Evolutionary conservation across 2,888 invertebrate genomes (phyloP).

Genomic region (Smittia sp.): DNA sequence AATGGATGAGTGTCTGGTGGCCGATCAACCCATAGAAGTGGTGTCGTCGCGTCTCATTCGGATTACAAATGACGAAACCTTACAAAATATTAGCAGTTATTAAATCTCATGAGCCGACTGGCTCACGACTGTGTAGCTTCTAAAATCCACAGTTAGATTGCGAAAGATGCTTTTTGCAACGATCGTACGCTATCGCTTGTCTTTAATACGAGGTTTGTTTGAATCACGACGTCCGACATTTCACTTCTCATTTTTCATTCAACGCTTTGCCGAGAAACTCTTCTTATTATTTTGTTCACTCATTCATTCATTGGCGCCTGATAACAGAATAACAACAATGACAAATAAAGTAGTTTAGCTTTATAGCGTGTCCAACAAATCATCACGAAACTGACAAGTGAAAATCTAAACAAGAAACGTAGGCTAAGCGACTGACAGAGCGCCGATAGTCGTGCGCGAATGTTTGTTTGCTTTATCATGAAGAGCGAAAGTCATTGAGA

Average conservation of each 20-base stretch:
- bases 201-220: slow-evolving; percentile 13
- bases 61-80: background rate
- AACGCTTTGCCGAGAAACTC: background rate
- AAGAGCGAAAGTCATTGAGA: background rate
- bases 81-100: background rate
- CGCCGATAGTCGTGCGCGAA: background rate
- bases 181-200: background rate
- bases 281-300: background rate
- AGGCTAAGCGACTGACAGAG: background rate
- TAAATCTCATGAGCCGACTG: background rate
- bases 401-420: background rate
- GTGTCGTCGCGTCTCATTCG: slow-evolving; percentile 6
- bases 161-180: background rate
- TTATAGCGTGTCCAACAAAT: background rate
- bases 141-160: background rate
- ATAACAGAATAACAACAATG: background rate
- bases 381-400: slow-evolving; percentile 6
- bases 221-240: slow-evolving; percentile 11
- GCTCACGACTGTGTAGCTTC: too few relatives aligned
- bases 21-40: background rate
- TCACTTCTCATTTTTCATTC: background rate
- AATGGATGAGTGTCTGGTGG: slow-evolving; percentile 17
- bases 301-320: slow-evolving; percentile 8
- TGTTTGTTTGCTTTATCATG: background rate
- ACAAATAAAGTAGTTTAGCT: background rate